phyloP scores from a whole-genome alignment of 1,140 invertebrate genomes.

The Drosophila murphyi region DNA sequence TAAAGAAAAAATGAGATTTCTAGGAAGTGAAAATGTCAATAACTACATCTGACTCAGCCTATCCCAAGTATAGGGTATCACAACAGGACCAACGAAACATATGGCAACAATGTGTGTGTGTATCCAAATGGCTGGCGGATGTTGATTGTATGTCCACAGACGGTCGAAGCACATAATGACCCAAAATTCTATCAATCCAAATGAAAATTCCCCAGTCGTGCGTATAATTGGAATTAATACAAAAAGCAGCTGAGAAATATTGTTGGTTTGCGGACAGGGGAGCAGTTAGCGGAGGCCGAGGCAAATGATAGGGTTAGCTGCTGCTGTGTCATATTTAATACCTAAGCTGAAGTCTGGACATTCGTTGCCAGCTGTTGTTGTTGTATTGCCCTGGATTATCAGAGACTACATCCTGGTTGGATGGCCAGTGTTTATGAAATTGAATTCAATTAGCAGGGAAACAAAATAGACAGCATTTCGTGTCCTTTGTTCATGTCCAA shows the following conservation, averaged over 20 bases:
- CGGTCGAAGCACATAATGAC: slow-evolving; percentile 62
- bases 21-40: too few relatives aligned
- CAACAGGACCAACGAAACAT: slow-evolving; percentile 18
- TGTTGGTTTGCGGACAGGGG: background rate
- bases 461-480: slow-evolving; percentile 42
- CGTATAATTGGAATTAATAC: slow-evolving; percentile 83
- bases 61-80: slow-evolving; percentile 15
- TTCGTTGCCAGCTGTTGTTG: background rate
- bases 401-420: background rate
- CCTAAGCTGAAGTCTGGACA: slow-evolving; percentile 2
- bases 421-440: slow-evolving; percentile 55
- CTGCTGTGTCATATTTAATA: slow-evolving; percentile 46
- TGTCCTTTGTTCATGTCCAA: slow-evolving; percentile 5
- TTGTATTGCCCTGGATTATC: background rate
- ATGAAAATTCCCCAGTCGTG: slow-evolving; percentile 79
- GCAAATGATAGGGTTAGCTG: slow-evolving; percentile 19
- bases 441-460: slow-evolving; percentile 62
- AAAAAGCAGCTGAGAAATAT: slow-evolving; percentile 65
- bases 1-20: too few relatives aligned
- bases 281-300: background rate
- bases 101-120: slow-evolving; percentile 31
- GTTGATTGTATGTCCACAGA: slow-evolving; percentile 44
- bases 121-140: slow-evolving; percentile 50
- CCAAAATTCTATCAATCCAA: slow-evolving; percentile 77
- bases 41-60: too few relatives aligned